Evolutionary conservation across 2,888 invertebrate species (phyloP).

Genomic region (Ectobius pallidus): DNA sequence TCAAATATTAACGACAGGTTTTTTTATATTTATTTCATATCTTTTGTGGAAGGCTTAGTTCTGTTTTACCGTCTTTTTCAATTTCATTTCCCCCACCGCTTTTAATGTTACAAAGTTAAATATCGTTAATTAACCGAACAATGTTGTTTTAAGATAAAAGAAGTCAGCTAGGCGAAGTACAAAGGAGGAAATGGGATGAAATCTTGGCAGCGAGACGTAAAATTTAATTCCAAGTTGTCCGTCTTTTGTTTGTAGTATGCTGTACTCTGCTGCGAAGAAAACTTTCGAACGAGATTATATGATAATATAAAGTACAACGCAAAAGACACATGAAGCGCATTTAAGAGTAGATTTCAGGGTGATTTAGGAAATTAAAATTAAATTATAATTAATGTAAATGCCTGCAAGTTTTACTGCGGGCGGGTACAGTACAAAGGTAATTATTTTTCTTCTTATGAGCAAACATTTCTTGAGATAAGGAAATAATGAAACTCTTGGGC

Average conservation of each 20-base stretch:
- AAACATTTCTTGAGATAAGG: background rate
- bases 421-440: background rate
- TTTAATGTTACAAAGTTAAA: constrained; percentile 21
- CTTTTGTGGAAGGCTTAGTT: constrained; percentile 7
- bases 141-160: constrained; percentile 31
- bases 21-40: background rate
- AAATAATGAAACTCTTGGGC: background rate
- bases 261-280: background rate
- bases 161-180: constrained; percentile 1
- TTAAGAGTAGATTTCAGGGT: background rate
- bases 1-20: background rate
- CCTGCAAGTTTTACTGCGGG: background rate
- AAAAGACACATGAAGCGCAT: background rate
- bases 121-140: constrained; percentile 31
- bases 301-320: background rate
- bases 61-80: background rate
- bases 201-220: constrained; percentile 27
- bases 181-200: constrained; percentile 30
- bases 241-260: constrained; percentile 58
- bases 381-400: constrained; percentile 16
- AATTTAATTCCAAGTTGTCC: constrained; percentile 32
- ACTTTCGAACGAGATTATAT: background rate
- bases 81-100: background rate
- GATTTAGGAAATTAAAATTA: constrained; percentile 1
- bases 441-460: background rate